A percentile compares a stretch with the other conserved stretches of the same genome.
phyloP scores from a whole-genome alignment of 2,113 vertebrate genomes.

The Urocolius indicus region DNA sequence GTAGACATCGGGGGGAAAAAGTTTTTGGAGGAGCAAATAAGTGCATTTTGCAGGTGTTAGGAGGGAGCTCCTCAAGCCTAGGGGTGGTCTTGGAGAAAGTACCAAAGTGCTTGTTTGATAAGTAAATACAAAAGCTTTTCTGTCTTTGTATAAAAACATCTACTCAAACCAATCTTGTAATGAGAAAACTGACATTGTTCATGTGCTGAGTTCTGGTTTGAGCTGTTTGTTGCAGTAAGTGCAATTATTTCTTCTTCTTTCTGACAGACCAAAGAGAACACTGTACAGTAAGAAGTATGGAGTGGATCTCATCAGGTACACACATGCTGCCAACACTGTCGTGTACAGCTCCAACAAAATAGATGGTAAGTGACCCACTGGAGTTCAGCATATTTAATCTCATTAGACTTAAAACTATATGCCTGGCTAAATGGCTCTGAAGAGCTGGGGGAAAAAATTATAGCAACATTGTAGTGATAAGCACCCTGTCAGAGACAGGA shows the following conservation, averaged over 20 bases:
- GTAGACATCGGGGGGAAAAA: neutral
- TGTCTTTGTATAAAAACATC: neutral
- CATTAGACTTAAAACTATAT: neutral
- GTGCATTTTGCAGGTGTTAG: neutral
- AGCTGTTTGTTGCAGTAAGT: neutral
- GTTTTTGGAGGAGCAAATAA: neutral
- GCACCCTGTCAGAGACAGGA: neutral
- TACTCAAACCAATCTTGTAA: neutral
- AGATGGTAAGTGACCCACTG: slow-evolving; percentile 86
- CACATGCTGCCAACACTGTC: slow-evolving; percentile 98
- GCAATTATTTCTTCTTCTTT: slow-evolving; percentile 45
- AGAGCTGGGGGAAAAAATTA: neutral
- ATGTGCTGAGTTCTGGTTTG: neutral
- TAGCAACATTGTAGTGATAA: neutral
- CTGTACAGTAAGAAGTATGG: slow-evolving; percentile 99
- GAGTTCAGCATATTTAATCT: neutral
- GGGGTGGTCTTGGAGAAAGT: neutral
- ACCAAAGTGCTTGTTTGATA: neutral
- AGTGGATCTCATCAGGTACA: slow-evolving; percentile 98
- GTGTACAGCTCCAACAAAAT: slow-evolving; percentile 99
- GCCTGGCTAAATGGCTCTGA: neutral
- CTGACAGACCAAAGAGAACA: slow-evolving; percentile 93
- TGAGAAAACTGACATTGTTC: neutral
- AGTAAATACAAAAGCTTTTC: neutral
- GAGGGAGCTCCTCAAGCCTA: neutral